Evolutionary conservation across 1,140 invertebrate species (phyloP).

Genomic region (Triops cancriformis): DNA sequence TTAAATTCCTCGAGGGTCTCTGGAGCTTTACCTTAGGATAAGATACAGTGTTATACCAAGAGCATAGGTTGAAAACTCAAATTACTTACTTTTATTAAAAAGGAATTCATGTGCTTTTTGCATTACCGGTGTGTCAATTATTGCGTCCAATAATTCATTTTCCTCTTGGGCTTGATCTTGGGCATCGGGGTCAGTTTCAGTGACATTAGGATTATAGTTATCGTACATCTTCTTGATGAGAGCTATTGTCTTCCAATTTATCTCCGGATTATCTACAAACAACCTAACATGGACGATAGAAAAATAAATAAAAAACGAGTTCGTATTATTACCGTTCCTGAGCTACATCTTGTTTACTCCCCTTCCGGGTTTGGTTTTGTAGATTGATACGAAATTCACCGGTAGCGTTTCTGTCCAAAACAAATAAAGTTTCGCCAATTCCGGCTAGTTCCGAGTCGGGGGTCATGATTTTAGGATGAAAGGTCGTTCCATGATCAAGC

Average conservation of each 20-base stretch:
- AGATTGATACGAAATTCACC: not conserved
- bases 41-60: not conserved
- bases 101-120: conserved; percentile 61
- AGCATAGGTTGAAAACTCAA: not conserved
- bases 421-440: not conserved
- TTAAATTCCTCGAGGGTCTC: not conserved
- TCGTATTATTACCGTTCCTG: not conserved
- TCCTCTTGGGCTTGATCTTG: conserved; percentile 62
- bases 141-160: conserved; percentile 60
- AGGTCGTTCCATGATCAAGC: not conserved
- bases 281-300: not conserved
- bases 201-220: conserved; percentile 45
- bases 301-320: not conserved
- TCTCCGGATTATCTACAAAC: conserved; percentile 17
- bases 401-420: not conserved
- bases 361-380: not conserved
- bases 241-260: conserved; percentile 23
- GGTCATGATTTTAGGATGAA: not conserved
- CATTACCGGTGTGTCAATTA: conserved; percentile 65
- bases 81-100: conserved; percentile 52
- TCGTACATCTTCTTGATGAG: conserved; percentile 30
- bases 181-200: conserved; percentile 64
- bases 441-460: not conserved
- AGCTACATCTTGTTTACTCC: not conserved
- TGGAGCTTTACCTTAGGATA: not conserved